Percentiles rank a stretch among this genome's conserved stretches.
Conservation (phyloP, 2,797 vertebrate species). For the Coluber constrictor region DNA sequence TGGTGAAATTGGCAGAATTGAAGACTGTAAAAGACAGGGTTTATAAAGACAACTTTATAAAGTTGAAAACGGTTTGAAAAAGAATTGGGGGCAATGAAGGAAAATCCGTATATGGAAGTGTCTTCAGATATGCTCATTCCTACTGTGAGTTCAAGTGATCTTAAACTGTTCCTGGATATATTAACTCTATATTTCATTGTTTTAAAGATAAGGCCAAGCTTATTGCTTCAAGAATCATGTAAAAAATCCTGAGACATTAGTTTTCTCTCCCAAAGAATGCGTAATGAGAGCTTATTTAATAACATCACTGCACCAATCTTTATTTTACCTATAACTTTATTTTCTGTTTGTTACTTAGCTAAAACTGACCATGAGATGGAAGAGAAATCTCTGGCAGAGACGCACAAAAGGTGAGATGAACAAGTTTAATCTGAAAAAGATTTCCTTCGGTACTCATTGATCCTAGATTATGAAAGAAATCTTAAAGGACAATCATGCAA, state of each 20-base stretch:
- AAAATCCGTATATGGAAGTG: neutral
- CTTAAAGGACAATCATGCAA: neutral
- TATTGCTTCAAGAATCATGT: neutral
- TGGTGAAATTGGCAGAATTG: neutral
- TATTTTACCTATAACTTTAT: constrained; percentile 32
- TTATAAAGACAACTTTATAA: too few relatives aligned
- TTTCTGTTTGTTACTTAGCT: constrained; percentile 71
- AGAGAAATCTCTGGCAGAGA: constrained; percentile 80
- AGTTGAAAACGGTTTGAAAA: neutral
- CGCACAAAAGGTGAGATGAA: constrained; percentile 85
- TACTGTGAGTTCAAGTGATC: neutral
- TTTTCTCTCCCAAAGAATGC: neutral
- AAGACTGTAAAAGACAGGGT: neutral
- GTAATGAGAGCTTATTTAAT: neutral
- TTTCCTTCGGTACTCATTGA: neutral
- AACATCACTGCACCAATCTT: neutral
- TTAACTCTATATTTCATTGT: neutral
- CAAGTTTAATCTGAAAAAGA: neutral
- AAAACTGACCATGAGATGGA: constrained; percentile 88
- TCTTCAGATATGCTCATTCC: neutral
- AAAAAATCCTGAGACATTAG: neutral
- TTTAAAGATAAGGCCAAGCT: neutral
- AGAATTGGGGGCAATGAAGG: neutral
- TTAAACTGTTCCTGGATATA: neutral
- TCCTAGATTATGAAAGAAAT: constrained; percentile 22